These are phyloP conservation scores for Steinernema khuongi DNA, from an alignment of 1,140 invertebrate genomes.

Conservation along the genomic window DNA sequence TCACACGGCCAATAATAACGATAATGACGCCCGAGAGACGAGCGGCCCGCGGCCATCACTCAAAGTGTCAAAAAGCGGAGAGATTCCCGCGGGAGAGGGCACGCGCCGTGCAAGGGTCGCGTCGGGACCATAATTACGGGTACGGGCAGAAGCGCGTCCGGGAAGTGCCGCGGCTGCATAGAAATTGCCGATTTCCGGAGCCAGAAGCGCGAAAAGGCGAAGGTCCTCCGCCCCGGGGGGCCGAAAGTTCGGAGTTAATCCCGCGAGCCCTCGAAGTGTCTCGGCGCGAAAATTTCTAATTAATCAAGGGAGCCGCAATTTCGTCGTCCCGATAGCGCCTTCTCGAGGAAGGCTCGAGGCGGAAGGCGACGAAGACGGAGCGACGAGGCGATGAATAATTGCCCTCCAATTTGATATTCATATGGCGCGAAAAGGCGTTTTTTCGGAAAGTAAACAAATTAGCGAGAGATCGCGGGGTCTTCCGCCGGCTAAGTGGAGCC, in stretches of 20 bases:
- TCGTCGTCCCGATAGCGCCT: background rate
- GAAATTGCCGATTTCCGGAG: constrained; percentile 14
- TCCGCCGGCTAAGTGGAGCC: background rate
- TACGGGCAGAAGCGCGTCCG: background rate
- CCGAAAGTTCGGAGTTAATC: background rate
- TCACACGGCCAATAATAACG: constrained; percentile 2
- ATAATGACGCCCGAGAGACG: background rate
- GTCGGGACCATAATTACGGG: background rate
- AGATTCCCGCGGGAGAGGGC: background rate
- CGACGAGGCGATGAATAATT: background rate
- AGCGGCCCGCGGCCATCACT: background rate
- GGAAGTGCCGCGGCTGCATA: background rate
- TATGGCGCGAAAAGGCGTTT: constrained; percentile 10
- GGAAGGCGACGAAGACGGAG: background rate
- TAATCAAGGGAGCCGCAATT: constrained; percentile 12
- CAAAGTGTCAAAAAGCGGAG: background rate
- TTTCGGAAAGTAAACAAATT: constrained; percentile 15
- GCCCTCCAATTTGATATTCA: constrained; percentile 11
- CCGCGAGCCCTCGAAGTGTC: background rate
- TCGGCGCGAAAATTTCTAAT: constrained; percentile 7
- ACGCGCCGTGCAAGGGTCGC: background rate
- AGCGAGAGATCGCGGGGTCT: background rate
- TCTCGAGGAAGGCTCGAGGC: background rate
- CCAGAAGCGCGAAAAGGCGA: background rate
- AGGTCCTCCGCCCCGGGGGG: constrained; percentile 11